Conservation (phyloP, 2,113 vertebrate species). For the Boulengeromyrus knoepffleri region DNA sequence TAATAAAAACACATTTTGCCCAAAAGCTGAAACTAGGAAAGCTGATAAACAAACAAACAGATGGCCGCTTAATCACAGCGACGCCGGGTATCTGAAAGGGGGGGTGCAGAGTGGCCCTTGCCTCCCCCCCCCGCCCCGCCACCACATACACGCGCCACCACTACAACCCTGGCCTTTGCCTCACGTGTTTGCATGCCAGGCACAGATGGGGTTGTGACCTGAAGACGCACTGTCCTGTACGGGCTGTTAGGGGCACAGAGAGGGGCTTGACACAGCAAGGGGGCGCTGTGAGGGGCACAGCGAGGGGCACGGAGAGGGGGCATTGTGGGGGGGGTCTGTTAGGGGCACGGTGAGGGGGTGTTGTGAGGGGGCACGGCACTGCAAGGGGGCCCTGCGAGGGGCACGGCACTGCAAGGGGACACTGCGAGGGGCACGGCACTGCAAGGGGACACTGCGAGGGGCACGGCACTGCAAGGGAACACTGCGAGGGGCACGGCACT, state of each 20-base stretch:
- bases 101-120: neutral
- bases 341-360: no score
- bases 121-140: neutral
- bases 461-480: no score
- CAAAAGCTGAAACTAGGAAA: neutral
- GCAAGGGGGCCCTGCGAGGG: no score
- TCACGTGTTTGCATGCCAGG: neutral
- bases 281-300: neutral
- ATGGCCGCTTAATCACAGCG: conserved; percentile 16
- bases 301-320: neutral
- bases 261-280: neutral
- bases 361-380: no score
- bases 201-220: neutral
- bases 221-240: neutral
- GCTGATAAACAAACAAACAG: conserved; percentile 6
- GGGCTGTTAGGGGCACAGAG: neutral
- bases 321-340: no score
- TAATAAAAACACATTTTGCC: neutral
- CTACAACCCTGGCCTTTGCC: neutral
- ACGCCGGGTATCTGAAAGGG: neutral
- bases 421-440: no score
- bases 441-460: no score
- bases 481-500: no score
- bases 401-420: no score
- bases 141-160: neutral